Evolutionary conservation across 2,888 invertebrate species (phyloP).

Genomic region (Toxonevra muliebris): DNA sequence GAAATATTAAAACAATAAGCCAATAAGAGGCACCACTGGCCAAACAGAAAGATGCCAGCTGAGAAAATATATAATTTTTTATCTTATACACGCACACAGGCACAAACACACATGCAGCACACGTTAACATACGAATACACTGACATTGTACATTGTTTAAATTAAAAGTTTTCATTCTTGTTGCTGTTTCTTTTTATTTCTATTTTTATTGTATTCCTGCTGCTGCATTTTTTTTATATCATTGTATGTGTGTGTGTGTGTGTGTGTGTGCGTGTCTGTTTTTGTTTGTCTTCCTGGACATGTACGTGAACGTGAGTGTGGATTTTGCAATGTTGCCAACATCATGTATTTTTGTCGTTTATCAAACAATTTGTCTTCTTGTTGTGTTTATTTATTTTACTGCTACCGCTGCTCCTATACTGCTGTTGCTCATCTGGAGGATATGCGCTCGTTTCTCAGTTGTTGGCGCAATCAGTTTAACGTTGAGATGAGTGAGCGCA

Average conservation of each 20-base stretch:
- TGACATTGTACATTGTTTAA: background rate
- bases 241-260: background rate
- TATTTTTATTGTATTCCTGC: background rate
- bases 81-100: background rate
- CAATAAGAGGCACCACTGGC: too few species aligned
- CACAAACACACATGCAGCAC: slow-evolving; percentile 3
- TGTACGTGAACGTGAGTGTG: background rate
- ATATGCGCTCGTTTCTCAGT: slow-evolving; percentile 8
- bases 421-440: background rate
- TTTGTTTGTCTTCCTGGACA: background rate
- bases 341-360: slow-evolving; percentile 24
- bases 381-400: background rate
- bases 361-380: slow-evolving; percentile 32
- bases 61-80: background rate
- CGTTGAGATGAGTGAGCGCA: background rate
- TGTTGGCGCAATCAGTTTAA: background rate
- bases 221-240: background rate
- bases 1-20: background rate
- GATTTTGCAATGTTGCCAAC: slow-evolving; percentile 2
- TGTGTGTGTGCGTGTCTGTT: background rate
- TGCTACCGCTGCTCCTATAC: background rate
- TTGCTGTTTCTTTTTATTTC: background rate
- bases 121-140: background rate
- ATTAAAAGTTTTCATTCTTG: too few species aligned
- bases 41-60: too few species aligned